A percentile compares a stretch with the other conserved stretches of the same genome.
phyloP scores from a whole-genome alignment of 2,113 vertebrate genomes.

The Atrichornis clamosus region DNA sequence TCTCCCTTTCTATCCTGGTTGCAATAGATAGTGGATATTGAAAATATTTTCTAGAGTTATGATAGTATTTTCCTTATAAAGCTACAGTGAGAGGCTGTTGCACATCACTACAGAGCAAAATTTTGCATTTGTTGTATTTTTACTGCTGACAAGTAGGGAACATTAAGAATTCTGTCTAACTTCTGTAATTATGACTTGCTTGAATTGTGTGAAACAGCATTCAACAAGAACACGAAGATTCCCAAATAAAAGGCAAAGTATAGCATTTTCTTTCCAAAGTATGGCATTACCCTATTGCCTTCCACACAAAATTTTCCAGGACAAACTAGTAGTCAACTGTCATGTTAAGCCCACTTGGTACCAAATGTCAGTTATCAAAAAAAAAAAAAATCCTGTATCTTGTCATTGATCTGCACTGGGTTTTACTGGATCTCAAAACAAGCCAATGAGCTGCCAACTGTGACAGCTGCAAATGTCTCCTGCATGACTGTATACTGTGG shows the following conservation, averaged over 20 bases:
- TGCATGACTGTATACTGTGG: not conserved
- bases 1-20: not conserved
- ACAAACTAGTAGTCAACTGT: not conserved
- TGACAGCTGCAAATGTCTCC: conserved; percentile 34
- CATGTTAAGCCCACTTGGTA: not conserved
- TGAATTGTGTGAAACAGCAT: not conserved
- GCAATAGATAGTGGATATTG: not conserved
- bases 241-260: not conserved
- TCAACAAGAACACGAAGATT: not conserved
- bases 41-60: not conserved
- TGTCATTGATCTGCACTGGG: not conserved
- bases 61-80: not conserved
- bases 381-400: not conserved
- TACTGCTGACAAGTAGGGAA: not conserved
- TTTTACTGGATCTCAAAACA: conserved; percentile 24
- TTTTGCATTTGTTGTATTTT: not conserved
- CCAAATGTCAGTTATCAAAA: not conserved
- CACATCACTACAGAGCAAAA: not conserved
- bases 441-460: not conserved
- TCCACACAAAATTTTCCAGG: not conserved
- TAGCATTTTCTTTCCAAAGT: not conserved
- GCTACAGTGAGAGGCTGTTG: not conserved
- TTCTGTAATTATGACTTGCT: not conserved
- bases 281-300: not conserved
- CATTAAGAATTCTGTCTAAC: not conserved